Evolutionary conservation across 1,140 invertebrate genomes (phyloP).

Genomic region (Brachionus plicatilis): DNA sequence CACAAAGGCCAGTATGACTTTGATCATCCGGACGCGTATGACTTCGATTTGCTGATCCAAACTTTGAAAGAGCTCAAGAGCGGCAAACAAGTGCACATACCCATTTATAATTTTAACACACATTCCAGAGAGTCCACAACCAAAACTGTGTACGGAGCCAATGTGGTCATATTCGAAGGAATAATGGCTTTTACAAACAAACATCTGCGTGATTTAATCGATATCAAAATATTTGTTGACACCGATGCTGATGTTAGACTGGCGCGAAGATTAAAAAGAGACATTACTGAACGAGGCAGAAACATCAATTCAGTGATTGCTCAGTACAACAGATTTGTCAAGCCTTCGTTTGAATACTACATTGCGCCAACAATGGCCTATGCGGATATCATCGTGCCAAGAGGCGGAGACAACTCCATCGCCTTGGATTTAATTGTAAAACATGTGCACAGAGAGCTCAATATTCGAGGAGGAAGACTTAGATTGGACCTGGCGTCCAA

Average conservation of each 20-base stretch:
- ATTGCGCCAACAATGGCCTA: constrained; percentile 75
- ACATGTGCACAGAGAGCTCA: constrained; percentile 63
- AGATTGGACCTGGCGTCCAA: constrained; percentile 57
- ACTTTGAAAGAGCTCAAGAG: constrained; percentile 83
- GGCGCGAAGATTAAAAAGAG: constrained; percentile 77
- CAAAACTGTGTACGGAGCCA: constrained; percentile 98
- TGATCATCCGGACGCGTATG: constrained; percentile 98
- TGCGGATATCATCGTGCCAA: constrained; percentile 46
- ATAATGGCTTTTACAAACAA: constrained; percentile 65
- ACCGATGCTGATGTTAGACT: constrained; percentile 59
- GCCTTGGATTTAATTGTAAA: constrained; percentile 95
- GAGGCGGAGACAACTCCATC: constrained; percentile 86
- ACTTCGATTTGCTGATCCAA: constrained; percentile 80
- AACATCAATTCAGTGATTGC: constrained; percentile 91
- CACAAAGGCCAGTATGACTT: constrained; percentile 92
- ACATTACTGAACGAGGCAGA: constrained; percentile 85
- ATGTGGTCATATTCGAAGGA: too few species aligned
- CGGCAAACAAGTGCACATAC: constrained; percentile 67
- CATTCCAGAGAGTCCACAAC: constrained; percentile 70
- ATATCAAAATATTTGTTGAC: constrained; percentile 74
- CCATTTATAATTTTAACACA: constrained; percentile 94
- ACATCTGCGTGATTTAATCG: constrained; percentile 66
- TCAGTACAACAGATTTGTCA: constrained; percentile 91
- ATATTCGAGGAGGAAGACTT: constrained; percentile 79
- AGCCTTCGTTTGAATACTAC: constrained; percentile 92